phyloP scores from a whole-genome alignment of 2,888 invertebrate species.

The Cheilosia impressa region DNA sequence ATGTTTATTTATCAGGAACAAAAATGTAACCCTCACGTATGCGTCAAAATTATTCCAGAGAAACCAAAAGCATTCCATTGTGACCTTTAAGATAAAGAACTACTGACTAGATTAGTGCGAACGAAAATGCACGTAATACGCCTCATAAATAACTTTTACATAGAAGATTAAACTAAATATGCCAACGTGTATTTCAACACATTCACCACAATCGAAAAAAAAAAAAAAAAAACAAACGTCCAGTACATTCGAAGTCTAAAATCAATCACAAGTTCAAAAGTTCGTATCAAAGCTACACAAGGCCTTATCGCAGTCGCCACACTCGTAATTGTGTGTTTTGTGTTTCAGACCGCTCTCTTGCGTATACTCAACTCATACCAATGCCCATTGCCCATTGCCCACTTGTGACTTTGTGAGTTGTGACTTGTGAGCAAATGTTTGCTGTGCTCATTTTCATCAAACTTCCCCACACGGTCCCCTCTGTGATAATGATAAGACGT shows the following conservation, averaged over 20 bases:
- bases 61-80: conserved; percentile 9
- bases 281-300: conserved; percentile 64
- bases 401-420: not conserved
- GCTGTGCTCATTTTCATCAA: conserved; percentile 57
- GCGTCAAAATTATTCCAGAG: not conserved
- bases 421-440: conserved; percentile 54
- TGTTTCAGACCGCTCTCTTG: conserved; percentile 25
- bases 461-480: not conserved
- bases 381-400: not conserved
- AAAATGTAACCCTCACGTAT: no score
- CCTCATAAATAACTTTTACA: not conserved
- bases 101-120: conserved; percentile 31
- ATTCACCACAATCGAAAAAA: not conserved
- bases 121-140: not conserved
- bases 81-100: conserved; percentile 55
- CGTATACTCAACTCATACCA: not conserved
- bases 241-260: conserved; percentile 31
- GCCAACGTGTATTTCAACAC: not conserved
- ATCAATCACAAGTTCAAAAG: conserved; percentile 71
- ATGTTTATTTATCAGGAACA: no score
- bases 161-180: conserved; percentile 7
- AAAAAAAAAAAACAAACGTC: not conserved
- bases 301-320: conserved; percentile 55
- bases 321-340: conserved; percentile 19
- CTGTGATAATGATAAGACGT: conserved; percentile 53